A percentile compares a stretch with the other conserved stretches of the same genome.
phyloP scores from a whole-genome alignment of 2,888 invertebrate genomes.

The Acleris cristana region DNA sequence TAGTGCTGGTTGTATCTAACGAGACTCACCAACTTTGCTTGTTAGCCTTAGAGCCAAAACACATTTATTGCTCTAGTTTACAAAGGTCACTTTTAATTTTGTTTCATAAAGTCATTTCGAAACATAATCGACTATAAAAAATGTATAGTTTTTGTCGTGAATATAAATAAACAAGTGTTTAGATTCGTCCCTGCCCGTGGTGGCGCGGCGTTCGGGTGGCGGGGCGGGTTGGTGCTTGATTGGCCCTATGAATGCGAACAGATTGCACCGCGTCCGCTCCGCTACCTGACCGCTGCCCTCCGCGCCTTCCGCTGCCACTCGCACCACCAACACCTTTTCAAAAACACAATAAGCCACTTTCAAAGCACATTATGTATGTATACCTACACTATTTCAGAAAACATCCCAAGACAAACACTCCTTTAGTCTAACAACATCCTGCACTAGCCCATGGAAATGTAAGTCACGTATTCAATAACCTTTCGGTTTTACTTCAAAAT shows the following conservation, averaged over 20 bases:
- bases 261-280: slow-evolving; percentile 65
- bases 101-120: not conserved
- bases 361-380: not conserved
- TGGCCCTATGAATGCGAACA: slow-evolving; percentile 82
- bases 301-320: slow-evolving; percentile 45
- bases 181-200: slow-evolving; percentile 62
- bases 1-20: slow-evolving; percentile 58
- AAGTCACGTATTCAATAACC: slow-evolving; percentile 84
- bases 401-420: no score
- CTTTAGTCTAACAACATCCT: slow-evolving; percentile 19
- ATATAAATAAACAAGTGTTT: not conserved
- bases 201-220: slow-evolving; percentile 69
- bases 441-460: slow-evolving; percentile 67
- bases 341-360: not conserved
- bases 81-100: no score
- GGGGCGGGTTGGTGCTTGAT: slow-evolving; percentile 78
- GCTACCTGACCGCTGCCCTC: slow-evolving; percentile 44
- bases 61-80: slow-evolving; percentile 44
- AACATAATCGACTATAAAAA: not conserved
- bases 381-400: not conserved
- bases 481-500: slow-evolving; percentile 83
- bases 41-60: slow-evolving; percentile 61
- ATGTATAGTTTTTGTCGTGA: not conserved
- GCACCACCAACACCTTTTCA: slow-evolving; percentile 23
- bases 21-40: slow-evolving; percentile 64